Percentiles rank a stretch among this genome's conserved stretches.
phyloP scores from a whole-genome alignment of 2,113 vertebrate species.

The Meleagris gallopavo region DNA sequence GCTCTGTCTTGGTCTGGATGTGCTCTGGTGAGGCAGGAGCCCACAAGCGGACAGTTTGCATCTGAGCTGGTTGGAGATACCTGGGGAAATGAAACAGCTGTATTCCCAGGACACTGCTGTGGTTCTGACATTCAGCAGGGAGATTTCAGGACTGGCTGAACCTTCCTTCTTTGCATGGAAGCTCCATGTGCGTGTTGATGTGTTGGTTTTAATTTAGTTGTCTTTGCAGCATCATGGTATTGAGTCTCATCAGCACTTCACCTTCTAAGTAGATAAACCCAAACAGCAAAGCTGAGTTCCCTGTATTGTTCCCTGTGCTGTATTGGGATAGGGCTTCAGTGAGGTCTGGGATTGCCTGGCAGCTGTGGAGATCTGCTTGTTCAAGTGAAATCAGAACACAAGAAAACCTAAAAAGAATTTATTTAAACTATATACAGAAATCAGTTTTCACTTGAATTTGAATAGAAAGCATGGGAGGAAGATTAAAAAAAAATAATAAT shows the following conservation, averaged over 20 bases:
- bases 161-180: background rate
- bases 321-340: background rate
- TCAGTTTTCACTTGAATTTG: background rate
- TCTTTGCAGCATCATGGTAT: background rate
- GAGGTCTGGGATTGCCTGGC: background rate
- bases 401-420: accelerated
- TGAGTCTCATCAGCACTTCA: background rate
- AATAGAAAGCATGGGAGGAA: background rate
- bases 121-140: background rate
- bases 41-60: background rate
- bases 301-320: no score
- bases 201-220: background rate
- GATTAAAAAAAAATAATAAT: background rate
- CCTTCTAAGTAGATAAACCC: background rate
- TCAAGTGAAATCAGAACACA: background rate
- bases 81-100: background rate
- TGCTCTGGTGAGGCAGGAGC: background rate
- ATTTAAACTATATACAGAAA: accelerated
- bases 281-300: background rate
- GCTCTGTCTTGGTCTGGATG: background rate
- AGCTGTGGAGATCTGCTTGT: background rate
- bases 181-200: background rate
- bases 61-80: background rate
- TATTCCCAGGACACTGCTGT: background rate
- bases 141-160: background rate